Conservation (phyloP, 2,888 invertebrate genomes). For the Apotomis capreana region DNA sequence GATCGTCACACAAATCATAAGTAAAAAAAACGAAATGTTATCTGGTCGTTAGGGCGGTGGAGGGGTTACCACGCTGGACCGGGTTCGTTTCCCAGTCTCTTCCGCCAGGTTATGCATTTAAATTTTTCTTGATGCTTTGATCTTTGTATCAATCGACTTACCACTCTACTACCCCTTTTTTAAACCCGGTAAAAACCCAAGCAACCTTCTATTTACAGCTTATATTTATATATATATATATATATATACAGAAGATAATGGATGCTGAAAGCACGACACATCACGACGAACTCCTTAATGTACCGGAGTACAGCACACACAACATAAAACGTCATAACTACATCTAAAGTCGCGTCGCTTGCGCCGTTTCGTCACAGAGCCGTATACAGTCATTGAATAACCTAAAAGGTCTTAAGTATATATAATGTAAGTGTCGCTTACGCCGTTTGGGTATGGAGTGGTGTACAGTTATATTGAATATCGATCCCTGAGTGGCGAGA, state of each 20-base stretch:
- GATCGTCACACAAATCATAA: too few relatives aligned
- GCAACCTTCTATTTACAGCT: background rate
- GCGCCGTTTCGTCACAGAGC: background rate
- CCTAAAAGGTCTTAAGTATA: background rate
- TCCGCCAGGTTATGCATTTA: too few relatives aligned
- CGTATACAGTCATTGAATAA: background rate
- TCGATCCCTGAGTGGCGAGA: slow-evolving; percentile 25
- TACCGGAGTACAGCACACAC: background rate
- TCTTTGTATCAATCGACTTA: too few relatives aligned
- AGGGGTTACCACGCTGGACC: too few relatives aligned
- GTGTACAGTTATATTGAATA: slow-evolving; percentile 19
- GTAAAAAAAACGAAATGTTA: too few relatives aligned
- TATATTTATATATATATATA: background rate
- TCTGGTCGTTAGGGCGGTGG: too few relatives aligned
- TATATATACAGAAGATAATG: background rate
- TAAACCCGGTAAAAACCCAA: background rate
- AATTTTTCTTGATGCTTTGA: too few relatives aligned
- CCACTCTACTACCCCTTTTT: too few relatives aligned
- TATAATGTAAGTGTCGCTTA: background rate
- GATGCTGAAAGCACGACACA: slow-evolving; percentile 4
- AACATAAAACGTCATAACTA: background rate
- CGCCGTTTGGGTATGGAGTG: background rate
- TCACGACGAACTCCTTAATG: background rate
- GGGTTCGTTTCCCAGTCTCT: too few relatives aligned
- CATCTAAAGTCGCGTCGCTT: background rate